phyloP scores from a whole-genome alignment of 2,888 invertebrate genomes.

The Metellina segmentata region DNA sequence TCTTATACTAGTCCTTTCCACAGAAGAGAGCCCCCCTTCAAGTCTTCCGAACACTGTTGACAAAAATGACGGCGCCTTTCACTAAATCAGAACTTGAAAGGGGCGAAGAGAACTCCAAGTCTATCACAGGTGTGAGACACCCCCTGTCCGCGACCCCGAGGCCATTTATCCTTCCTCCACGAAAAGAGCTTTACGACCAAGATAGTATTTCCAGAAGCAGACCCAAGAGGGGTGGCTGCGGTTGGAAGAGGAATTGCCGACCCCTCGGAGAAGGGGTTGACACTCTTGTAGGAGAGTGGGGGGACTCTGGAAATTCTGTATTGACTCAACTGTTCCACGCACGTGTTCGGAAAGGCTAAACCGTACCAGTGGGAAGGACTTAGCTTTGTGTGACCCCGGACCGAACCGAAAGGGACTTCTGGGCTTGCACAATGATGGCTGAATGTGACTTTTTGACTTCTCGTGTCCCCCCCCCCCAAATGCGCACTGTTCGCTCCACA shows the following conservation, averaged over 20 bases:
- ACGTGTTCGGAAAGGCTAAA: constrained; percentile 40
- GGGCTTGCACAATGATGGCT: constrained; percentile 27
- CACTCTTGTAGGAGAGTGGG: constrained; percentile 28
- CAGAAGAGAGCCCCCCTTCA: background rate
- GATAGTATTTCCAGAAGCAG: constrained; percentile 25
- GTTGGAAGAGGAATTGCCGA: constrained; percentile 2
- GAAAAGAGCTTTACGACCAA: background rate
- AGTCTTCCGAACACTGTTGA: background rate
- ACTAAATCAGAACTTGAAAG: constrained; percentile 54
- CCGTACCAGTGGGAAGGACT: background rate
- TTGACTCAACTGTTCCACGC: constrained; percentile 62
- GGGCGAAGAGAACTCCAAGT: constrained; percentile 41
- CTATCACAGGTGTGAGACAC: constrained; percentile 59
- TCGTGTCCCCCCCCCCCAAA: background rate
- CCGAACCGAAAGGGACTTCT: too few relatives aligned
- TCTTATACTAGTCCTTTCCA: background rate
- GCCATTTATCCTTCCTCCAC: background rate
- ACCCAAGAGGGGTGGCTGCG: background rate
- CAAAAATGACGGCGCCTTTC: constrained; percentile 57
- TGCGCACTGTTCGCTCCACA: constrained; percentile 31
- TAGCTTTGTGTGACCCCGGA: constrained; percentile 33
- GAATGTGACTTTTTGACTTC: constrained; percentile 57
- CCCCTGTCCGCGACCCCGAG: background rate
- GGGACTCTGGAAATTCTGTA: background rate
- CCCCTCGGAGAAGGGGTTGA: constrained; percentile 15